Evolutionary conservation across 2,113 vertebrate species (phyloP).

Genomic region (Cavia aperea): DNA sequence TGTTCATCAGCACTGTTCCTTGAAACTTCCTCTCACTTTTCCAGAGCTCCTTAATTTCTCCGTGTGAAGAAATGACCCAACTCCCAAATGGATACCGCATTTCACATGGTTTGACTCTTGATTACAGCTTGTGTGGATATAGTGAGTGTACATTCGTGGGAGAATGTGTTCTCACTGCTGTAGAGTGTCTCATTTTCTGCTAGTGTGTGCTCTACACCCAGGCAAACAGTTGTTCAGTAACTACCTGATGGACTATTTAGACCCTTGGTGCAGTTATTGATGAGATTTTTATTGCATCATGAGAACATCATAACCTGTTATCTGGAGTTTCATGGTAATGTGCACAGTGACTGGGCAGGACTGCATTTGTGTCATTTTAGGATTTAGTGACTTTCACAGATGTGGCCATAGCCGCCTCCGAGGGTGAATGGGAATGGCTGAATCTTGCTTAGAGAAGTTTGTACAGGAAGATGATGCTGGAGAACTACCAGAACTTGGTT

Average conservation of each 20-base stretch:
- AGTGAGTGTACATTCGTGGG: neutral
- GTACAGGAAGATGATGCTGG: conserved; percentile 47
- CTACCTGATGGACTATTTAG: neutral
- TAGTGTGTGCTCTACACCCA: neutral
- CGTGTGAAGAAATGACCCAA: neutral
- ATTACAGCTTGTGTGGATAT: neutral
- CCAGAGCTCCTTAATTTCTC: neutral
- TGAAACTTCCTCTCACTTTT: neutral
- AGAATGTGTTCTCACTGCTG: neutral
- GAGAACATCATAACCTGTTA: neutral
- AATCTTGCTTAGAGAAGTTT: conserved; percentile 26
- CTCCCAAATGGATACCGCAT: neutral
- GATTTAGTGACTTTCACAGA: conserved; percentile 40
- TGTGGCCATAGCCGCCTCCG: conserved; percentile 47
- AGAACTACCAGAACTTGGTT: conserved; percentile 42
- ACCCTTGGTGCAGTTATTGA: neutral
- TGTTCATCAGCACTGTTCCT: neutral
- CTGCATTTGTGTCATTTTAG: conserved; percentile 46
- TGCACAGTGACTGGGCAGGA: neutral
- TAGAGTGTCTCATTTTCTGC: neutral
- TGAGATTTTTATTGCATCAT: neutral
- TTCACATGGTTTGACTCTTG: neutral
- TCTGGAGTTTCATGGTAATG: neutral
- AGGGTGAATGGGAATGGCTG: conserved; percentile 50
- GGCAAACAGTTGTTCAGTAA: neutral